phyloP scores from a whole-genome alignment of 1,140 invertebrate species.

The Diorhabda elongata region DNA sequence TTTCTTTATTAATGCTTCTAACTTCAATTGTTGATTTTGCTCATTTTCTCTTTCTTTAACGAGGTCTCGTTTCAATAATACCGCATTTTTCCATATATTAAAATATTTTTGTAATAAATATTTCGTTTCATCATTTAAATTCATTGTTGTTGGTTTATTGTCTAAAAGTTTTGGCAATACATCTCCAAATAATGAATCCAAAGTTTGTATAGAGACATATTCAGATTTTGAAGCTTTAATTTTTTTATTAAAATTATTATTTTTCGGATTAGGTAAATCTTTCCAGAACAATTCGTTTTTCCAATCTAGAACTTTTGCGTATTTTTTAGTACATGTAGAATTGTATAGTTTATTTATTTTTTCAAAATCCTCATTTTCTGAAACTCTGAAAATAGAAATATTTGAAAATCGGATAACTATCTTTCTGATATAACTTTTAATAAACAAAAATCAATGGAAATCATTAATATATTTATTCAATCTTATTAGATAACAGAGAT shows the following conservation, averaged over 20 bases:
- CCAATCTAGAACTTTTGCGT: constrained; percentile 8
- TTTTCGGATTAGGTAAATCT: constrained; percentile 14
- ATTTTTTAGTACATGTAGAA: background rate
- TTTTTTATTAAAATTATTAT: background rate
- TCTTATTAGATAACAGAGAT: no score
- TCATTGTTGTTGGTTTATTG: background rate
- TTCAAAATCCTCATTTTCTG: no score
- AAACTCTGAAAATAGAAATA: no score
- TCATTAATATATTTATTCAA: no score
- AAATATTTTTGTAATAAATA: constrained; percentile 24
- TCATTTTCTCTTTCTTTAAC: background rate
- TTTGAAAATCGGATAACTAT: no score
- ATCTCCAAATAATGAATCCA: constrained; percentile 4
- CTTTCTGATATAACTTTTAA: no score
- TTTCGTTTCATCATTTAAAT: background rate
- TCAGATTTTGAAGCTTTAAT: background rate
- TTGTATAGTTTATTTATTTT: background rate
- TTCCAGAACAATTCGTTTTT: constrained; percentile 19
- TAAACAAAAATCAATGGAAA: no score
- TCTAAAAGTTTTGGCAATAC: background rate
- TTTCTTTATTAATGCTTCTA: constrained; percentile 26
- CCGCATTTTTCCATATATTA: constrained; percentile 20
- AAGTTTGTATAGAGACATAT: background rate
- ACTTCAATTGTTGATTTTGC: constrained; percentile 22
- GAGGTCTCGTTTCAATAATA: constrained; percentile 15